Base-by-base conservation (phyloP, 2,888 invertebrate species). In the Drosophila parthenogenetica region DNA sequence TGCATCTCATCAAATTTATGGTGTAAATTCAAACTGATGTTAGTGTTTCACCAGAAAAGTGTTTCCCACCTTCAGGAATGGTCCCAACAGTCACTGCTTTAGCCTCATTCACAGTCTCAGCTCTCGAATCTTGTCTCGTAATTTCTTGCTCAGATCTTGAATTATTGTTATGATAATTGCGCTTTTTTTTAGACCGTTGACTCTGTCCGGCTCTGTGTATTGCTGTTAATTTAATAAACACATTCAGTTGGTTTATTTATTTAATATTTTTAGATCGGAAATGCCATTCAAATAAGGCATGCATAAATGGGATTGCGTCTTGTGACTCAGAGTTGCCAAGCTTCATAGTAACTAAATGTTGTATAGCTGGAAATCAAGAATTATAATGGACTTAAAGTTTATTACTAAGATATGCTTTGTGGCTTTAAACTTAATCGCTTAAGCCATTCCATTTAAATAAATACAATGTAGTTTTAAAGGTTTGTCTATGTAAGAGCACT, bases 21-120 rank as follows among this genome's bases (percentile, higher is more conserved):
- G 77, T 78, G 78, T 73, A 79, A 82, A 89, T 87, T 84, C 85
- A 79, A 87, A 90, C 77, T 89, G 75, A 87, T 90, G 83, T 89
- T 90, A 89, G 79, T 83, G 89, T 78, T 90, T 90, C 90, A 68
- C 59, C 70, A 68, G 89, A 90, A 85, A 84, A 61, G 54, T 73
- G 77, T 77, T 72, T 46, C 59, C 60, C 57, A 37, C 42, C 57
- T 50, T 48, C 49, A 14, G 22, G 48, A 14, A 22, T 55, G 61
- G 13, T 13, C 48, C 45, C 42, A 42, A 43, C 46, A 19, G 50
- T 13, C 35, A 13, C 35, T 2, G 35, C 8, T 35, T 35, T 5
- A 29, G 29, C 29, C 29, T 29, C 29, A 29, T 35, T 35, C 35
- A 35, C 35, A 35, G 13, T 13, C 35, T 35, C 35, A 35, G 35